Evolutionary conservation across 2,888 invertebrate genomes (phyloP), one percentile per base, ranked within the genome.

Genomic region (Chrysolina oricalcia): DNA sequence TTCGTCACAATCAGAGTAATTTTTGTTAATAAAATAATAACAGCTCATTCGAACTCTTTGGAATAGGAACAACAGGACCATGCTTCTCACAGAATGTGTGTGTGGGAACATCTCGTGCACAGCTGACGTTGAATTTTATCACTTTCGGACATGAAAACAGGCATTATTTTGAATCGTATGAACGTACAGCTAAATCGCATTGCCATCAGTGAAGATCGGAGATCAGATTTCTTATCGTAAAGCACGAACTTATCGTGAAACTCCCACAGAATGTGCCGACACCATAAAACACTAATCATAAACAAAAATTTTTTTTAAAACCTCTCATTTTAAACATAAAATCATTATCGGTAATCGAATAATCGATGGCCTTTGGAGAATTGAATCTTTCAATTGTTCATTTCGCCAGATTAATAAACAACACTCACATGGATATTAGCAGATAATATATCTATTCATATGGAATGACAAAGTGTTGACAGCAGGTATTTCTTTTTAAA

Each of bases 231-330:
- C 53, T 19, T 21, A 13, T 19, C 53, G 5, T 21, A 21, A 21
- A 19, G 53, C 53, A 53, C 50, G 27, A 27, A 66, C 27, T 27
- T 17, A 48, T 66, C 35, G 35, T 35, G n/a, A 63, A 23, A 66
- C 11, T 66, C 66, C 23, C 66, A 66, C 66, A 46, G 17, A 50
- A 19, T 27, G 10, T 66, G 66, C 66, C 9, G 35, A 66, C 48
- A 66, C 27, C 50, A 50, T 50, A 27, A 63, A 63, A 50, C 11
- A 10, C 19, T 21, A 19, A 1, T 11, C 17, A 21, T 53, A 53
- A 53, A 53, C 53, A 53, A 53, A 53, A 21, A 13, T 21, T 19
- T 53, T 11, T 3, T 19, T 8, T 21, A 21, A n/a, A 21, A 5
- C 19, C 21, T 53, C 11, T 4, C 19, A 9, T 2, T 53, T 21